These are phyloP conservation scores for Nasonia vitripennis DNA, from an alignment of 1,140 invertebrate species.

Conservation along the genomic window DNA sequence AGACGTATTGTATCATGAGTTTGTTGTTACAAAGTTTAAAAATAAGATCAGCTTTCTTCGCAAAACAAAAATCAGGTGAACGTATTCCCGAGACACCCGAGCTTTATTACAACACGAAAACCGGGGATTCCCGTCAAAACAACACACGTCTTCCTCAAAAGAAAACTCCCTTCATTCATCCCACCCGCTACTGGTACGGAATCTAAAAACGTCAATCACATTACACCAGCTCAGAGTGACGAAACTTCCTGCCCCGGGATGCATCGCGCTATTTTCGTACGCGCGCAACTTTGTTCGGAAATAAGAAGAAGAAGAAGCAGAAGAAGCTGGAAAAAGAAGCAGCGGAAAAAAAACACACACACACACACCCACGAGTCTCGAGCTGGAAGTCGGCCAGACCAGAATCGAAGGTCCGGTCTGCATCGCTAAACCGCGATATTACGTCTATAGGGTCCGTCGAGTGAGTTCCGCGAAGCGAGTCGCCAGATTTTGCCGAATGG, in stretches of 20 bases:
- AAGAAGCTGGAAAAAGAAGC: neutral
- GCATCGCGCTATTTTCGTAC: constrained; percentile 21
- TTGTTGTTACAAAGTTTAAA: too few relatives aligned
- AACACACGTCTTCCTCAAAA: neutral
- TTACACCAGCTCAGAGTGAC: constrained; percentile 33
- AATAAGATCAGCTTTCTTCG: too few relatives aligned
- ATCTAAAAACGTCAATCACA: constrained; percentile 33
- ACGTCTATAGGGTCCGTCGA: neutral
- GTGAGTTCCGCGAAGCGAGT: neutral
- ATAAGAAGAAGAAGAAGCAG: neutral
- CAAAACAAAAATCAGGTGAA: neutral
- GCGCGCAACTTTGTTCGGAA: neutral
- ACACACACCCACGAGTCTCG: neutral
- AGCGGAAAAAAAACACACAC: neutral
- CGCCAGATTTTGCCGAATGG: neutral
- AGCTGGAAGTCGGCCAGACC: constrained; percentile 31
- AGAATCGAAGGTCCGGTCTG: neutral
- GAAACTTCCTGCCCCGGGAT: neutral
- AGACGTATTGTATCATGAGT: too few relatives aligned
- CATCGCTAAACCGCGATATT: constrained; percentile 4
- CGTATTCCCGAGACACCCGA: neutral
- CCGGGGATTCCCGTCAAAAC: neutral
- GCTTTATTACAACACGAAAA: neutral
- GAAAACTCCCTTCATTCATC: neutral
- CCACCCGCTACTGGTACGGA: neutral